Base-by-base conservation (phyloP, 2,888 invertebrate genomes). In the Nomada flava region DNA sequence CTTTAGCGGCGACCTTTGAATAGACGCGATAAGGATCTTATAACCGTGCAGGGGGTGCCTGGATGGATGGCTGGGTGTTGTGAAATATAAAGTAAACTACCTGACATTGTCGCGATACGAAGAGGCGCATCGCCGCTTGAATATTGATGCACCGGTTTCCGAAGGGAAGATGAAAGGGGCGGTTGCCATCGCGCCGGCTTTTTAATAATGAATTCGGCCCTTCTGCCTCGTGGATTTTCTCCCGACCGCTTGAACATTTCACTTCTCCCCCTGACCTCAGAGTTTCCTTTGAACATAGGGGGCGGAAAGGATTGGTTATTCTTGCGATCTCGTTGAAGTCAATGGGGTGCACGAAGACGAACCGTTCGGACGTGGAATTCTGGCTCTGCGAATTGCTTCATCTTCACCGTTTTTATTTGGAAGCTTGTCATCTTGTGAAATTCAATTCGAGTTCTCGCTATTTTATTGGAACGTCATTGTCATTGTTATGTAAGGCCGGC, bases 81-180 rank as follows among this genome's bases (percentile, higher is more conserved):
- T 76, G 91, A 91, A 91, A 90, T 90, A 90, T 90, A 91, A 91
- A 91, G 89, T 90, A 89, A 91, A 90, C 89, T 88, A 86, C 83
- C 88, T 74, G 85, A 84, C 88, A 86, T 89, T 87, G 88, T 89
- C 86, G 88, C 86, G 87, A 87, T 88, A 86, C 86, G 84, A 83
- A 72, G 78, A 79, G 76, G 68, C 76, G 77, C 87, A 79, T 89
- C 89, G 78, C 79, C 79, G 62, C 78, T 80, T 89, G 90, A 91
- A 91, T 90, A 90, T 90, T 89, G 89, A 91, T 89, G 89, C 80
- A 72, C 67, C 63, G 44, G 26, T 42, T 55, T 63, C 64, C 74
- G 74, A 72, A 72, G 71, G 81, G 82, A 76, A 81, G 78, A 82
- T 68, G 82, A 77, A 75, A 74, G 64, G 70, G 63, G n/a, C 47